Evolutionary conservation across 2,888 invertebrate genomes (phyloP).

Genomic region (Muscina levida): DNA sequence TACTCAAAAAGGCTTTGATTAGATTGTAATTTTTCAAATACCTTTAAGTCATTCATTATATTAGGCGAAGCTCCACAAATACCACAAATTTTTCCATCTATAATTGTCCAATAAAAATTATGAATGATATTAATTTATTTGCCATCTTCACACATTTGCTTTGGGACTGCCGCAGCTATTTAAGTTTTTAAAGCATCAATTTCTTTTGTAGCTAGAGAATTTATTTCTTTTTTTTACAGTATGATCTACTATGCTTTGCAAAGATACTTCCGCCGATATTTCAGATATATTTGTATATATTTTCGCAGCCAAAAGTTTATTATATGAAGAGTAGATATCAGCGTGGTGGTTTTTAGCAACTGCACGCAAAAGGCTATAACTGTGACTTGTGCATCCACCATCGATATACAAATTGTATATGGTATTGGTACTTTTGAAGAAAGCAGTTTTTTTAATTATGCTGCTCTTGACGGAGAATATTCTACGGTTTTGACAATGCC

Average conservation of each 20-base stretch:
- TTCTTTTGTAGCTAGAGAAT: too few species aligned
- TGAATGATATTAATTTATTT: conserved; percentile 15
- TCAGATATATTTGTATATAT: too few species aligned
- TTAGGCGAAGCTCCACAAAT: conserved; percentile 45
- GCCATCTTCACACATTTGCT: not conserved
- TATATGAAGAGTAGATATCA: conserved; percentile 41
- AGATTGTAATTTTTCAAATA: conserved; percentile 6
- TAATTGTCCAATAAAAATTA: conserved; percentile 10
- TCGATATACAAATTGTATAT: too few species aligned
- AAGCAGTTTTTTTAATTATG: conserved; percentile 29
- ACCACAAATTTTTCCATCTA: conserved; percentile 27
- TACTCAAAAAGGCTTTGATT: conserved; percentile 35
- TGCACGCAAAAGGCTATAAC: too few species aligned
- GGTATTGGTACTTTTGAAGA: too few species aligned
- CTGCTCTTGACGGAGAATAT: conserved; percentile 31
- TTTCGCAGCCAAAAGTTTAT: conserved; percentile 45
- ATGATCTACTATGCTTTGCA: too few species aligned
- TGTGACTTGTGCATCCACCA: too few species aligned
- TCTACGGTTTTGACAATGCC: conserved; percentile 11
- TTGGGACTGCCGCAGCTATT: conserved; percentile 45
- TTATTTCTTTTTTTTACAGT: too few species aligned
- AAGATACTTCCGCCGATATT: too few species aligned
- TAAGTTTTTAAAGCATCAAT: too few species aligned
- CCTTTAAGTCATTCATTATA: conserved; percentile 27
- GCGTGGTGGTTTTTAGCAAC: too few species aligned